phyloP scores from a whole-genome alignment of 2,113 vertebrate genomes.

The Fulmarus glacialis region DNA sequence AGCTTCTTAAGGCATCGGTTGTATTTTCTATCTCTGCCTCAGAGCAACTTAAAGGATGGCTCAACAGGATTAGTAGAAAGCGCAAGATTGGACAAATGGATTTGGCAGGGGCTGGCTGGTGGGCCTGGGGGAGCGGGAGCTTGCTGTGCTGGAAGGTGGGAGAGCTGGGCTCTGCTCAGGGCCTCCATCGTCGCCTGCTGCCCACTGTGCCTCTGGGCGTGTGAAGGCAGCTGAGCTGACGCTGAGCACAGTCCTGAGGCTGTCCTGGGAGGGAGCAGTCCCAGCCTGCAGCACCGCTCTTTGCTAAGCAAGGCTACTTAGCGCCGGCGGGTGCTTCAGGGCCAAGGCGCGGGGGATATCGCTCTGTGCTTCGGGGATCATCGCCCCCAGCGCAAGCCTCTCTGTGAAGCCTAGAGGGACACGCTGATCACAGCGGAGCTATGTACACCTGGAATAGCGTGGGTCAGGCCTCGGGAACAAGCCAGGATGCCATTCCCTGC shows the following conservation, averaged over 20 bases:
- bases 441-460: neutral
- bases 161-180: neutral
- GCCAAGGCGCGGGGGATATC: neutral
- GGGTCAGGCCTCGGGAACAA: neutral
- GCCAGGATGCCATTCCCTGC: neutral
- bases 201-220: neutral
- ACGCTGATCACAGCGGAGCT: neutral
- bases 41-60: conserved; percentile 57
- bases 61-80: conserved; percentile 60
- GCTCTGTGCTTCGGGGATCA: neutral
- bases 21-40: conserved; percentile 49
- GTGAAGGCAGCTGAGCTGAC: neutral
- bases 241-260: neutral
- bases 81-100: conserved; percentile 49
- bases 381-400: neutral
- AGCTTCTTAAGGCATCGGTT: conserved; percentile 37
- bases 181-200: neutral
- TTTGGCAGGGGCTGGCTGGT: conserved; percentile 64
- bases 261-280: neutral
- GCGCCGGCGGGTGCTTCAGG: neutral
- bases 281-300: neutral
- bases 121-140: conserved; percentile 26
- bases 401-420: neutral
- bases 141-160: neutral
- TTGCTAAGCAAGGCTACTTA: neutral